Evolutionary conservation across 2,888 invertebrate genomes (phyloP), one percentile per base, ranked within the genome.

Genomic region (Stratiomys singularior): DNA sequence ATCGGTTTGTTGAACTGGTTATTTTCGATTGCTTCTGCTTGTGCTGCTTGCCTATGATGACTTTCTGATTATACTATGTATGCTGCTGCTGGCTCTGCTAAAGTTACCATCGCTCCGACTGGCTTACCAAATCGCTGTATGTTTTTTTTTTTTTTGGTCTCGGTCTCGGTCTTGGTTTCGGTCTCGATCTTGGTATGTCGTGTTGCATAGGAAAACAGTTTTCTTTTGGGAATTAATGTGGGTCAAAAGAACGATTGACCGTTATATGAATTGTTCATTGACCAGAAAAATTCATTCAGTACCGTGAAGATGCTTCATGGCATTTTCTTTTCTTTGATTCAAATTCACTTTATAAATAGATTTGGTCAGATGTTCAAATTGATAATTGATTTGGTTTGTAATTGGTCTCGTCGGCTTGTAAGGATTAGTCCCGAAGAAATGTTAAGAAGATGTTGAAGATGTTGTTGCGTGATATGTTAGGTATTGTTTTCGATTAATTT

Each of bases 1-100:
- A 69, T 69, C 69, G 69, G 47, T 69, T 69, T 69, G 69, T 69
- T 69, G 69, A 69, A 69, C 69, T 69, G 69, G 69, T 69, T 69
- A 69, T 69, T 69, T 69, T 69, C 11, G 69, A 69, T 47, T 47
- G 37, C 66, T 66, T 30, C 66, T 66, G n/a, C 21, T 52, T 18
- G 52, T 15, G 52, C 52, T 52, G 18, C 52, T 15, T 18, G 7
- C 18, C 52, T 52, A 52, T 18, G 37, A 37, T 37, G 37, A 37
- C 37, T 37, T 25, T 25, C 60, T 60, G 60, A 1, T 25, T 25
- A 11, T 60, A 18, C 13, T 18, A 13, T 60, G 9, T 21, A n/a
- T 60, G 23, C 5, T 60, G 60, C 21, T 60, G 60, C 21, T 25
- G 13, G 18, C 18, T 11, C 7, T 56, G 60, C 4, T 60, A 7